Conservation (phyloP, 2,113 vertebrate species). For the Nyctereutes procyonoides region DNA sequence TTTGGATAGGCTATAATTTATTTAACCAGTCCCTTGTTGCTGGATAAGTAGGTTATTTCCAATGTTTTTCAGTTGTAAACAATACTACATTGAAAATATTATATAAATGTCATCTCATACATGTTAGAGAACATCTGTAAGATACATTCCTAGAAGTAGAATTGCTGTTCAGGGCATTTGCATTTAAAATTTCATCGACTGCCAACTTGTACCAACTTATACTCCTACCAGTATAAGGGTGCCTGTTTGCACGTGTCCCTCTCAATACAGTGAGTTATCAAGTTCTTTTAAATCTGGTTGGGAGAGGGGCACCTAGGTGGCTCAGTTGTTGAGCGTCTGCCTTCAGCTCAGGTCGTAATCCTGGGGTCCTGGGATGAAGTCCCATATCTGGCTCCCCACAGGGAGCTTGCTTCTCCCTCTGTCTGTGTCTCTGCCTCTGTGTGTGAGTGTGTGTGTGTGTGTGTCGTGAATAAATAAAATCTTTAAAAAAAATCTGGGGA, state of each 20-base stretch:
- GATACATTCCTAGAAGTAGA: not conserved
- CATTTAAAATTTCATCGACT: constrained; percentile 1
- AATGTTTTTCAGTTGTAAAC: not conserved
- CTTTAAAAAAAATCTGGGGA: not conserved
- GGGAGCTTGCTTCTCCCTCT: too few species aligned
- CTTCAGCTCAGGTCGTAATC: too few species aligned
- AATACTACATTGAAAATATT: not conserved
- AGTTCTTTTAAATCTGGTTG: not conserved
- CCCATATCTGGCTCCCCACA: too few species aligned
- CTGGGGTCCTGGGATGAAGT: too few species aligned
- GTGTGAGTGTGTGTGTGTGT: too few species aligned
- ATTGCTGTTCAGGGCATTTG: not conserved
- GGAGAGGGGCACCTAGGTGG: too few species aligned
- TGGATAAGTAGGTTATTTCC: not conserved
- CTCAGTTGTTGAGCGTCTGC: too few species aligned
- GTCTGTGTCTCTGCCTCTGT: too few species aligned
- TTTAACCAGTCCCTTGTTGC: not conserved
- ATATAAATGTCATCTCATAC: not conserved
- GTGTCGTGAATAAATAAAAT: too few species aligned
- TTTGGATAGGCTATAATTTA: not conserved
- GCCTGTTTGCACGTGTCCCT: not conserved
- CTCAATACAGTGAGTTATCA: not conserved
- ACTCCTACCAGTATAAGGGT: not conserved
- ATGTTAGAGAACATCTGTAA: not conserved
- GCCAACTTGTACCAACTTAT: not conserved